Conservation (phyloP, 2,888 invertebrate genomes). For the Aromia moschata region DNA sequence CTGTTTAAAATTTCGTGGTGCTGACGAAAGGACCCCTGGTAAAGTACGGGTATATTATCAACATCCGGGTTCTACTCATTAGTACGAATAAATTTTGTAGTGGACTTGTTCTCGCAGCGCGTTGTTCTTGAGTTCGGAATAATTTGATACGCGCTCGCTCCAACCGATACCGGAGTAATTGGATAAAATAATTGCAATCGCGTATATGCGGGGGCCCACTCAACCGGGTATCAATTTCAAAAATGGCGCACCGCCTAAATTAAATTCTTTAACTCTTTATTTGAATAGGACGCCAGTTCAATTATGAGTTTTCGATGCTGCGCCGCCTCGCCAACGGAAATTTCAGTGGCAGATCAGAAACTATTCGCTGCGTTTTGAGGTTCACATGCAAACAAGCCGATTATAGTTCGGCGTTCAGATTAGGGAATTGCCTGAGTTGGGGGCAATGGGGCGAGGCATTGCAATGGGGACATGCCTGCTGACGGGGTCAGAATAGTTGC, state of each 20-base stretch:
- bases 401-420: too few relatives aligned
- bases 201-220: slow-evolving; percentile 50
- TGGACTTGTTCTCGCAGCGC: slow-evolving; percentile 41
- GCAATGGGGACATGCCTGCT: too few relatives aligned
- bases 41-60: too few relatives aligned
- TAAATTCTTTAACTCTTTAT: slow-evolving; percentile 57
- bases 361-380: too few relatives aligned
- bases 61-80: too few relatives aligned
- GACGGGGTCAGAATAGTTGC: too few relatives aligned
- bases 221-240: slow-evolving; percentile 50
- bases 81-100: slow-evolving; percentile 43
- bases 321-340: background rate
- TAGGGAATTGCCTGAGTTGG: too few relatives aligned
- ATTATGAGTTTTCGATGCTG: slow-evolving; percentile 47
- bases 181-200: slow-evolving; percentile 58
- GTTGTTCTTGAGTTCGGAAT: slow-evolving; percentile 55
- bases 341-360: background rate
- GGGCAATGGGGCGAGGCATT: too few relatives aligned
- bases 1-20: too few relatives aligned
- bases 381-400: too few relatives aligned
- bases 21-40: too few relatives aligned
- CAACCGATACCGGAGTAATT: slow-evolving; percentile 56
- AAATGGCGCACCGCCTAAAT: slow-evolving; percentile 46
- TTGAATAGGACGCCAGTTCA: slow-evolving; percentile 56
- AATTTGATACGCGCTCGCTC: slow-evolving; percentile 52